Evolutionary conservation across 2,113 vertebrate species (phyloP), one percentile per base, ranked within the genome.

Genomic region (Gobius niger): DNA sequence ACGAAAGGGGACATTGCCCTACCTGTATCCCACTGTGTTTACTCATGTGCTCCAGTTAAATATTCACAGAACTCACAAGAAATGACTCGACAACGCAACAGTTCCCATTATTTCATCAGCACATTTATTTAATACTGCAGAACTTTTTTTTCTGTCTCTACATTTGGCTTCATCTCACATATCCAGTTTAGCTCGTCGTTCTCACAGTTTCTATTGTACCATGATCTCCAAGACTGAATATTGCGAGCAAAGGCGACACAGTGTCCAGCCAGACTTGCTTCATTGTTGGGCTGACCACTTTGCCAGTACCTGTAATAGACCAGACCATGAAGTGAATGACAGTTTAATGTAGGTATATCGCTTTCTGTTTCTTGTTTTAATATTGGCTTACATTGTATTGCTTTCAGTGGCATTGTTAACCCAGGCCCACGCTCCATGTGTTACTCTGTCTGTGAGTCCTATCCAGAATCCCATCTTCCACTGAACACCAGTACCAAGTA

Each of bases 391-490:
- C 87, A 49, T 15, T 42, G 80, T 57, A 50, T 74, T 40, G 9
- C 2, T 13, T 44, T 77, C 65, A 0, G 83, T 87, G 52, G 63
- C 74, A 41, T 88, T 86, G 70, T 83, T 85, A 7, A 88, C 16
- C 89, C 88, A 88, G 9, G 78, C 44, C 88, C 85, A 89, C 0
- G 40, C 75, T 47, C 81, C 83, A 7, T 65, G n/a, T 2, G 11
- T 15, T 7, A 1, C 47, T 0, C 3, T 19, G 4, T 80, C 50
- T 18, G 54, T 85, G 44, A 88, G 79, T n/a, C 89, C 86, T 0
- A 90, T 85, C 89, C 89, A 89, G 57, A 49, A 84, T 19, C 87
- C 81, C 0, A 63, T 80, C 19, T 60, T 1, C 82, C 81, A 76
- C 89, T 76, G 87, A 3, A 7, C 0, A 5, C 0, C 1, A 10